Conservation (phyloP, 2,797 vertebrate genomes). For the Lophius americanus region DNA sequence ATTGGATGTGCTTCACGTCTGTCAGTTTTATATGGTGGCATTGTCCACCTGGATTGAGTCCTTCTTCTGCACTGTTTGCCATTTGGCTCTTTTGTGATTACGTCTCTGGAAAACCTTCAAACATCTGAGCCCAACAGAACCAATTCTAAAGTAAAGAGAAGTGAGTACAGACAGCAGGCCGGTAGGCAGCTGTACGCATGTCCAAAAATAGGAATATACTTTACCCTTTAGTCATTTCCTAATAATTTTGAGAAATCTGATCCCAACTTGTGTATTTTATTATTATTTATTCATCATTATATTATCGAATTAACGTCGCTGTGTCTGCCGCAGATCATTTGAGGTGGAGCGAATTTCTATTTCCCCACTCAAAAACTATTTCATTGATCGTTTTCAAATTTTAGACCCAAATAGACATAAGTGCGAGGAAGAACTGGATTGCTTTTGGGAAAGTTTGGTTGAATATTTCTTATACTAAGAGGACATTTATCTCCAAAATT, state of each 20-base stretch:
- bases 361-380: no score
- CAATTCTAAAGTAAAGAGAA: constrained; percentile 12
- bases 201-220: neutral
- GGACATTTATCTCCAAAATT: no score
- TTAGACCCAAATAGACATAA: no score
- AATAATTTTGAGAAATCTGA: neutral
- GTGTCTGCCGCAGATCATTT: no score
- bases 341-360: no score
- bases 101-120: constrained; percentile 23
- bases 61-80: constrained; percentile 11
- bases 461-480: no score
- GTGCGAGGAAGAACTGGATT: no score
- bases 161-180: neutral
- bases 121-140: constrained; percentile 33
- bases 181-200: neutral
- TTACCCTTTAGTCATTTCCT: neutral
- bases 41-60: constrained; percentile 32
- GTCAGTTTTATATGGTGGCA: constrained; percentile 56
- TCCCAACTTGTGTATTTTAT: neutral
- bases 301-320: no score
- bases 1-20: constrained; percentile 54
- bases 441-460: no score
- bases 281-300: neutral
- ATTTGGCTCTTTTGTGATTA: constrained; percentile 34
- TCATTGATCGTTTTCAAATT: no score